Conservation (phyloP, 1,140 invertebrate species). For the Ptiloglossa arizonensis region DNA sequence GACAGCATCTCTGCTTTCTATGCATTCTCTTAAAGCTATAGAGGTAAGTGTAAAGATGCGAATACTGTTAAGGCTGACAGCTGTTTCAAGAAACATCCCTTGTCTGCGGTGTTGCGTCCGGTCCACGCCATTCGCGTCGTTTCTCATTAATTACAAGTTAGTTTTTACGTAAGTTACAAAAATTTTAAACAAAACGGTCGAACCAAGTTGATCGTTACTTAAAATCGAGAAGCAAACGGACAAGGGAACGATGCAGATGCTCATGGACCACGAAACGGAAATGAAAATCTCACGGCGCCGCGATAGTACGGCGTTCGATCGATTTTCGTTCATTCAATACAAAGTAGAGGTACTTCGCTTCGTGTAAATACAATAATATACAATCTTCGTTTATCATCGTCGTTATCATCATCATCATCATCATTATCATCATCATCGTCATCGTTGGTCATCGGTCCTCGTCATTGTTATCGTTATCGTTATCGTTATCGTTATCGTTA, state of each 20-base stretch:
- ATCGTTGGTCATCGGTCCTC: too few species aligned
- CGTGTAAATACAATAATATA: slow-evolving; percentile 80
- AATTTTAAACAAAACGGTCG: background rate
- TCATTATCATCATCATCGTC: too few species aligned
- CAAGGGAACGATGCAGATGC: background rate
- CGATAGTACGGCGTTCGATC: background rate
- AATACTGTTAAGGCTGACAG: slow-evolving; percentile 47
- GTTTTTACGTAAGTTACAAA: background rate
- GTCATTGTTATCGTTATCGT: too few species aligned
- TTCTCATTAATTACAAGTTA: background rate
- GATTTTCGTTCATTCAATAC: slow-evolving; percentile 42
- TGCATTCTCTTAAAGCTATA: slow-evolving; percentile 40
- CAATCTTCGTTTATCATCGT: slow-evolving; percentile 63
- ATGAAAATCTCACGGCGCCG: background rate
- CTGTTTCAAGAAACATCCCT: slow-evolving; percentile 21
- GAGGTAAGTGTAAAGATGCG: slow-evolving; percentile 44
- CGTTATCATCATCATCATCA: background rate
- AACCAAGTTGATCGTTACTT: background rate
- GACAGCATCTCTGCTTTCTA: slow-evolving; percentile 17
- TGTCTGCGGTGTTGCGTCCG: background rate
- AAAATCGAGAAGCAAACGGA: background rate
- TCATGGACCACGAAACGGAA: slow-evolving; percentile 7
- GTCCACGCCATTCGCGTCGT: slow-evolving; percentile 8
- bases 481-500: background rate
- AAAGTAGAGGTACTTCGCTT: slow-evolving; percentile 60